phyloP scores from a whole-genome alignment of 2,113 vertebrate species.

The Mandrillus leucophaeus region DNA sequence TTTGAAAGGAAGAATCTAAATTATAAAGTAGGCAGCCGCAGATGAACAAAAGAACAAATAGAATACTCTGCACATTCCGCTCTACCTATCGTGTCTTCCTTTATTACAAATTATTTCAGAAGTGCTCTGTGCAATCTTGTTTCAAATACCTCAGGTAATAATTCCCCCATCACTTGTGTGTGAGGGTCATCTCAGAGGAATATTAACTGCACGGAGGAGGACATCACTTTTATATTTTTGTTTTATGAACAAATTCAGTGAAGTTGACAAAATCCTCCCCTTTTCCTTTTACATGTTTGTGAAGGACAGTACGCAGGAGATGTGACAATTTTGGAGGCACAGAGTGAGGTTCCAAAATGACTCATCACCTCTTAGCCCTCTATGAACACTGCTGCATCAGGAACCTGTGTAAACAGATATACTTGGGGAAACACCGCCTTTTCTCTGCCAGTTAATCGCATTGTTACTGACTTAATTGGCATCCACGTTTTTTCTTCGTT shows the following conservation, averaged over 20 bases:
- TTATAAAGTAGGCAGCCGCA: not conserved
- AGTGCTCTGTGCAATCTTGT: not conserved
- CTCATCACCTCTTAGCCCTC: not conserved
- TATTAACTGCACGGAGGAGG: not conserved
- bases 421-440: accelerated
- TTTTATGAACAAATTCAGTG: not conserved
- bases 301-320: not conserved
- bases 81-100: not conserved
- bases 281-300: not conserved
- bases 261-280: not conserved
- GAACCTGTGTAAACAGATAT: not conserved
- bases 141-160: not conserved
- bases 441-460: too few species aligned
- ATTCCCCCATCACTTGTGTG: not conserved
- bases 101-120: not conserved
- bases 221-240: not conserved
- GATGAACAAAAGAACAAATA: not conserved
- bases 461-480: not conserved
- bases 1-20: not conserved
- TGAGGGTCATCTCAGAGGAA: not conserved
- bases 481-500: not conserved
- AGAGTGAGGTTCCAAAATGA: not conserved
- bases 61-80: not conserved
- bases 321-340: not conserved
- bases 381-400: too few species aligned